Base-by-base conservation (phyloP, 2,888 invertebrate genomes). In the Pardosa pseudoannulata region DNA sequence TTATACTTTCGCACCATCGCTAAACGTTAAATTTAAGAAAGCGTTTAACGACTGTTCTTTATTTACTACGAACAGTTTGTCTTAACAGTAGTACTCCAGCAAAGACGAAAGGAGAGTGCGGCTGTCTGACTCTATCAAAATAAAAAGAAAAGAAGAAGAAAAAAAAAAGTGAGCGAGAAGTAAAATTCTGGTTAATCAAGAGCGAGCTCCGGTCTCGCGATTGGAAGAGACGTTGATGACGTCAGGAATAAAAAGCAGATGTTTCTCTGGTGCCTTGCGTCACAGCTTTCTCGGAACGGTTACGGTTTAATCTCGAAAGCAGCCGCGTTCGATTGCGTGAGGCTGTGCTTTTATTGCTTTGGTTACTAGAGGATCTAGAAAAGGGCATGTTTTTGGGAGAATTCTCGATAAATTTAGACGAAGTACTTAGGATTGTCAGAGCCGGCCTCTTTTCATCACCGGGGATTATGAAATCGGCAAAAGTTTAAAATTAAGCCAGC, bases 161-260 rank as follows among this genome's bases (percentile, higher is more conserved):
- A n/a, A n/a, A n/a, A n/a, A n/a, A n/a, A n/a, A n/a, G n/a, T n/a
- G n/a, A n/a, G n/a, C n/a, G n/a, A n/a, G n/a, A n/a, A 79, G 65
- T 79, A 79, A 72, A 79, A 67, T 79, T 79, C 72, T 46, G 27
- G 32, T 79, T 79, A 79, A 72, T 79, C 72, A 46, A 31, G 65
- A 9, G 23, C 39, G 62, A 32, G 32, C 64, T 62, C 29, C 31
- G 31, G 27, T 36, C n/a, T 5, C n/a, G 9, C 23, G 79, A 71
- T 79, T 79, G 79, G 79, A 19, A 29, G 64, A 46, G 19, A 62
- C 27, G 41, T 16, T 16, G 6, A 27, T 79, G 79, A 72, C 79
- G 79, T 79, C 56, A 65, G 46, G 72, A 65, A 39, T 31, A 32
- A 71, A 29, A 79, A 62, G 71, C 79, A 79, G 79, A 79, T 79